Evolutionary conservation across 2,888 invertebrate species (phyloP), one percentile per base, ranked within the genome.

Genomic region (Nemotelus nigrinus): DNA sequence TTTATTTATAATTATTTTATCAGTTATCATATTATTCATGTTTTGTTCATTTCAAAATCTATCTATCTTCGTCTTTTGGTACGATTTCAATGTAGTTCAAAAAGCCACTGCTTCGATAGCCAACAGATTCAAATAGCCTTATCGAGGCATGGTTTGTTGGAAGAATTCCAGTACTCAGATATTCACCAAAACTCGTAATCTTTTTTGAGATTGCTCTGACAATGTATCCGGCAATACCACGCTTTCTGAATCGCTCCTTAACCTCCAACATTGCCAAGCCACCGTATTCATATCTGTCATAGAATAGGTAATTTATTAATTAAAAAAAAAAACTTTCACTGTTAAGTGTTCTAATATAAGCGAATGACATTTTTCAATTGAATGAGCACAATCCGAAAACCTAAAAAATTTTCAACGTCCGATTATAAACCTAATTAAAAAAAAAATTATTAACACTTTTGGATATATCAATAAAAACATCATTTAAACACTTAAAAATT

Each of bases 201-300:
- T 43, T 53, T 55, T 70, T 70, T 39, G 70, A 45, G 44, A 70
- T 53, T 7, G 70, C 70, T 5, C 41, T 53, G 6, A 53, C 70
- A 6, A 70, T 4, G 39, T 70, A 70, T 41, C 4, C 41, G 41
- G 53, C 70, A 53, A 70, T 45, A 55, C 70, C 70, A 55, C 10
- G 43, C 43, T 70, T 53, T 43, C 50, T 39, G 55, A n/a, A 70
- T 53, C 25, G 2, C 2, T 70, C 55, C 10, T 70, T 48, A 10
- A 70, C 70, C 25, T 70, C 44, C 55, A 70, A 55, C 4, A 70
- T 8, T 4, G 70, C 70, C 53, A 70, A 8, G 41, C 55, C 70
- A 70, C 70, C 70, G n/a, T 25, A 70, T 43, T 70, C 70, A 41
- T 70, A 70, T 8, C 70, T 70, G 10, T 57, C 25, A n/a, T 7